Evolutionary conservation across 2,888 invertebrate genomes (phyloP), one percentile per base, ranked within the genome.

Genomic region (Tromatobia lineatoria): DNA sequence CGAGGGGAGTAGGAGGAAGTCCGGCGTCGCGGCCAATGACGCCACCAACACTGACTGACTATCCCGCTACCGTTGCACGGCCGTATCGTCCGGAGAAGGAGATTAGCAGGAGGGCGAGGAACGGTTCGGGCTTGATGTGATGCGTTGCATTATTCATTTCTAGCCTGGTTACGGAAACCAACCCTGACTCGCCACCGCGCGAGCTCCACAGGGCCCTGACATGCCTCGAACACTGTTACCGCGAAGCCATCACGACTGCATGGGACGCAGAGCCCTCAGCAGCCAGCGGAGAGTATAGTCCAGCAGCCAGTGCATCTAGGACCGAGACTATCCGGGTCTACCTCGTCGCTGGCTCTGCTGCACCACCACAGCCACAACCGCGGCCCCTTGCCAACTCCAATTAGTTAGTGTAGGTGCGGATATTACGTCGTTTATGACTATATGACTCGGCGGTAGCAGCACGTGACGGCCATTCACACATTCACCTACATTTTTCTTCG

Each of bases 91-190:
- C 77, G 83, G 87, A 88, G 90, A 90, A 90, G 88, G 91, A 90
- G 92, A 92, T 91, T 92, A 90, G 90, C 89, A 89, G 79, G 70
- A 81, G 81, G 61, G 87, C 86, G 88, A 86, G 88, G 87, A 86
- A 88, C 88, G 90, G 89, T 90, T 90, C 88, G 88, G 89, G 79
- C 78, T 88, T 91, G 90, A 92, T 89, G 90, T 88, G 92, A 90
- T 90, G 90, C 89, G 91, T 90, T 92, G 92, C 92, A 92, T 92
- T 92, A 92, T 92, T 92, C 92, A 92, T 91, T 90, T 89, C 88
- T 88, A 87, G 82, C 82, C 88, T 61, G 87, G 91, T 87, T 89
- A 91, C 89, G 87, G 89, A 89, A 89, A 90, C 88, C 90, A 85
- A 74, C 86, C 85, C 86, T 86, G 88, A 87, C 88, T 88, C 82